Evolutionary conservation across 2,797 vertebrate species (phyloP), one percentile per base, ranked within the genome.

Genomic region (Rachycentron canadum): DNA sequence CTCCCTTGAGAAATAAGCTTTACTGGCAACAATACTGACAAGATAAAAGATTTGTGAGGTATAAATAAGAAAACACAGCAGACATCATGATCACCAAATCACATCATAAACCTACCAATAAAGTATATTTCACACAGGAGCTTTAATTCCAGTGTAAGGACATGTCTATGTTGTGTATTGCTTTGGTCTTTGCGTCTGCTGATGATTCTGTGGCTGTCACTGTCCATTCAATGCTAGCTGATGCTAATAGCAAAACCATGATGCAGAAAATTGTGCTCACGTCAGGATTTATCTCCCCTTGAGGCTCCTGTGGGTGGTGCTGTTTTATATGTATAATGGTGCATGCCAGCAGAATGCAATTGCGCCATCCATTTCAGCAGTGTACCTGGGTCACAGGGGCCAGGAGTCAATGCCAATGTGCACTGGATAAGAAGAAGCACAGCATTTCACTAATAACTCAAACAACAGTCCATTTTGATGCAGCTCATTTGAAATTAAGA

Each of bases 201-300:
- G 32, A 49, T 6, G 23, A 59, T 32, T 70, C 12, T 45, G 21
- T 50, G 8, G 25, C 53, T 50, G 28, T 7, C 5, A n/a, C 30
- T 43, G 16, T 69, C 81, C 30, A 49, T 14, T n/a, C 4, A 7
- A 59, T 49, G 45, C 10, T 8, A 59, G 40, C 17, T 70, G 80
- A 78, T 79, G 70, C 61, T 78, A 76, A 84, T 81, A 61, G 50
- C 41, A 50, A 83, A 75, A 76, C 82, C 26, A 76, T 60, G 12
- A 61, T 0, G n/a, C 36, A 55, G 57, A 77, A 86, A 73, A 79
- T 75, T 66, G 23, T 66, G 72, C 72, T 50, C 6, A 55, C 19
- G 13, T 30, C 43, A 53, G 25, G 2, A 50, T 58, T 70, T 80
- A 13, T 14, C 34, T 30, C 3, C 26, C 21, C 5, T 32, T 32